A percentile compares a stretch with the other conserved stretches of the same genome.
Evolutionary conservation across 2,797 vertebrate genomes (phyloP).

Genomic region (Dicrostonyx torquatus): DNA sequence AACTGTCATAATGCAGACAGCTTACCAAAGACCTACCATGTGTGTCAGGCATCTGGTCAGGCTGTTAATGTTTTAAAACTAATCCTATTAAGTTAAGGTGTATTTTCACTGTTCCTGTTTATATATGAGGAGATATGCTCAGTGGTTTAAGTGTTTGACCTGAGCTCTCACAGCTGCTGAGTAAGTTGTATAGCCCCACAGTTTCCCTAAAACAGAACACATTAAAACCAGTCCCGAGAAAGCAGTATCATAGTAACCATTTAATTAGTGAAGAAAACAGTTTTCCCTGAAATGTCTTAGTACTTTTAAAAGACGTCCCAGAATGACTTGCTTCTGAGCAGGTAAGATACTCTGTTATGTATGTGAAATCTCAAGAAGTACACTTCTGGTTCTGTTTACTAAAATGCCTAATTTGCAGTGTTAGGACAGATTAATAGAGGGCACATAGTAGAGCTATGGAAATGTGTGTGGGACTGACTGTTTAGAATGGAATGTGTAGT

Average conservation of each 20-base stretch:
- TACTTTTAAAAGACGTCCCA: background rate
- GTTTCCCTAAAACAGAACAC: constrained; percentile 27
- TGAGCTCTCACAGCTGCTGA: background rate
- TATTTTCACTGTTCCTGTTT: constrained; percentile 7
- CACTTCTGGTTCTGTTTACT: background rate
- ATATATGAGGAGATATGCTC: background rate
- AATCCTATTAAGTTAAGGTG: background rate
- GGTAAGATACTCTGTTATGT: background rate
- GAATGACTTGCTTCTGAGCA: background rate
- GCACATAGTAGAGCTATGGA: background rate
- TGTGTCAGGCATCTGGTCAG: background rate
- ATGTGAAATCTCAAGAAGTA: background rate
- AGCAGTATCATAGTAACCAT: background rate
- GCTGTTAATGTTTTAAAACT: constrained; percentile 35
- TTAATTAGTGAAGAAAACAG: background rate
- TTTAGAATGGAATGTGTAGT: constrained; percentile 13
- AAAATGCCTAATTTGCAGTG: background rate
- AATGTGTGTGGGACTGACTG: background rate
- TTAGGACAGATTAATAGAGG: background rate
- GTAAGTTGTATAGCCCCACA: background rate
- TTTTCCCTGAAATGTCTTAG: background rate
- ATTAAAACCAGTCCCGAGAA: background rate
- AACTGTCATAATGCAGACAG: background rate
- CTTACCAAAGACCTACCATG: background rate
- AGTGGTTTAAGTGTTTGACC: background rate